These are phyloP conservation scores for Choloepus hoffmanni DNA, from an alignment of 2,113 vertebrate species.

Conservation along the genomic window DNA sequence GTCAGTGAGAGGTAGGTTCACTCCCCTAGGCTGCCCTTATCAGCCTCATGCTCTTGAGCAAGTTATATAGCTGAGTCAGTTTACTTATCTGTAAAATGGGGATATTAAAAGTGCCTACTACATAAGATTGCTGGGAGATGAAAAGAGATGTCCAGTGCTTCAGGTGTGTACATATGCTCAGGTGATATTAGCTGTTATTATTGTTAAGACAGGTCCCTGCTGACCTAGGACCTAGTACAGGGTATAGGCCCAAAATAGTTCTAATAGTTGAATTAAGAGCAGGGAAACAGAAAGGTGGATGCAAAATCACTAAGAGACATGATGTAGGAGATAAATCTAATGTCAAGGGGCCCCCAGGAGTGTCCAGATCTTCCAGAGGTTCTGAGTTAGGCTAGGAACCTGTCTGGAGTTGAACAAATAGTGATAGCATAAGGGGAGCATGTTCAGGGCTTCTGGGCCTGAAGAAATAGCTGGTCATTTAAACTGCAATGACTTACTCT, in stretches of 20 bases:
- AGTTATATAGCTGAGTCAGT: neutral
- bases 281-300: neutral
- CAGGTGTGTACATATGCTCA: too few relatives aligned
- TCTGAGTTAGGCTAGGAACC: neutral
- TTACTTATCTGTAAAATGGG: constrained; percentile 33
- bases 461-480: neutral
- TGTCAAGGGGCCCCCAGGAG: neutral
- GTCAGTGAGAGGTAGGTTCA: neutral
- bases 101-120: neutral
- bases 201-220: neutral
- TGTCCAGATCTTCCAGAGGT: neutral
- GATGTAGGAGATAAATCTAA: neutral
- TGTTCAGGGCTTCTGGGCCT: neutral
- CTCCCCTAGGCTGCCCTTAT: neutral
- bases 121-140: neutral
- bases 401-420: neutral
- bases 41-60: neutral
- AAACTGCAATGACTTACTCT: neutral
- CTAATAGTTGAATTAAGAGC: neutral
- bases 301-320: neutral
- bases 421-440: neutral
- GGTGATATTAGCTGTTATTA: neutral
- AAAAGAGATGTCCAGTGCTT: neutral
- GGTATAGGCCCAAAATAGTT: neutral
- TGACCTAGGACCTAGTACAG: neutral